Conservation (phyloP, 2,113 vertebrate species). For the Tragelaphus buxtoni region DNA sequence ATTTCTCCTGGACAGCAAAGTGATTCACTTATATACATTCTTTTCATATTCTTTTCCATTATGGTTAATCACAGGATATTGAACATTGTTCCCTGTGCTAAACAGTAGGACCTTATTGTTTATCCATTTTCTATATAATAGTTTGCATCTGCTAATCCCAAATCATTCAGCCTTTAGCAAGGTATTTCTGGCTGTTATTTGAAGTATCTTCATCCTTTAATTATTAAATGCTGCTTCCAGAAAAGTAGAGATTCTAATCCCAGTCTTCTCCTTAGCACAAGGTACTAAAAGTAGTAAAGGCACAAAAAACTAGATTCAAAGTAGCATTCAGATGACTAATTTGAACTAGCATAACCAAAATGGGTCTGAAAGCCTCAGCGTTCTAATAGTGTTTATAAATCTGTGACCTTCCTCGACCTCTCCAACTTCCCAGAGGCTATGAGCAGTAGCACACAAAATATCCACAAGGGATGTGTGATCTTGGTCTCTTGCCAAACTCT, state of each 20-base stretch:
- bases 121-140: not conserved
- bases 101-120: not conserved
- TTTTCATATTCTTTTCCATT: not conserved
- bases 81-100: not conserved
- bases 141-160: not conserved
- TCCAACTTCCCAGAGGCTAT: not conserved
- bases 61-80: not conserved
- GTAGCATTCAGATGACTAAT: not conserved
- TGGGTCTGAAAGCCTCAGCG: not conserved
- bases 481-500: not conserved
- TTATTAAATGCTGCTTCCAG: not conserved
- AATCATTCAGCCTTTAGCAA: not conserved
- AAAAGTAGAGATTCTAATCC: not conserved
- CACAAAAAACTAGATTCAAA: not conserved
- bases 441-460: not conserved
- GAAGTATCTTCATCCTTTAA: not conserved
- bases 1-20: not conserved
- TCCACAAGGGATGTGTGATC: not conserved
- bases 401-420: not conserved
- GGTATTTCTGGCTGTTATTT: not conserved
- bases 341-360: not conserved
- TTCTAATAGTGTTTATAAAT: not conserved
- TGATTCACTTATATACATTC: not conserved
- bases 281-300: not conserved
- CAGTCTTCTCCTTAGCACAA: not conserved